Evolutionary conservation across 1,140 invertebrate species (phyloP), one percentile per base, ranked within the genome.

Genomic region (Episyrphus balteatus): DNA sequence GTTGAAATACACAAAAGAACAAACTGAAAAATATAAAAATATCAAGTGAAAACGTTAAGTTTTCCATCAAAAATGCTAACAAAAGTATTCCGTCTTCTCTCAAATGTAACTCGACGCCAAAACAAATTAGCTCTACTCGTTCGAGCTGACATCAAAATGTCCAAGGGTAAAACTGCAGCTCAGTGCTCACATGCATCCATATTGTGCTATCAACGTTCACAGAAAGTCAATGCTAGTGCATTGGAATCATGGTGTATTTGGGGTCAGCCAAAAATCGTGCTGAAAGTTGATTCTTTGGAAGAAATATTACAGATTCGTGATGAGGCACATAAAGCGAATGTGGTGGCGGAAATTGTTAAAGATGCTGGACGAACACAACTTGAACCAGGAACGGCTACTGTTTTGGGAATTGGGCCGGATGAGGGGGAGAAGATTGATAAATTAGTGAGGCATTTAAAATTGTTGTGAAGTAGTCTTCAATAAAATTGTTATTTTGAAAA

Each of bases 281-380:
- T 77, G 48, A 76, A 66, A 61, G 62, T 75, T 51, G 56, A 73
- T 61, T 75, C 57, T 51, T 71, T 76, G 56, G 53, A 73, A n/a
- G 67, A 72, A 49, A 55, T 84, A 13, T 52, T 69, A 32, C 48
- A 57, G 12, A 55, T 86, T 49, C 68, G 74, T 17, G 48, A 66
- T 18, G 60, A 69, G 52, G 84, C 86, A 1, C 59, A 66, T 39
- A 51, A 70, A 7, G 52, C 69, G 32, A 77, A 80, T 41, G 56
- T 92, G n/a, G 70, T 78, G 34, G 72, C 73, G 15, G 75, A 71
- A 36, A 39, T 85, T 18, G 79, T 91, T 44, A 66, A 69, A 55
- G 88, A 92, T 75, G 85, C 85, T 41, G 88, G 88, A 2, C 72
- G 73, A 57, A 92, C 88, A 30, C 80, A 91, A 63, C 68, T 91